Conservation (phyloP, 2,113 vertebrate species). For the Thymallus thymallus region DNA sequence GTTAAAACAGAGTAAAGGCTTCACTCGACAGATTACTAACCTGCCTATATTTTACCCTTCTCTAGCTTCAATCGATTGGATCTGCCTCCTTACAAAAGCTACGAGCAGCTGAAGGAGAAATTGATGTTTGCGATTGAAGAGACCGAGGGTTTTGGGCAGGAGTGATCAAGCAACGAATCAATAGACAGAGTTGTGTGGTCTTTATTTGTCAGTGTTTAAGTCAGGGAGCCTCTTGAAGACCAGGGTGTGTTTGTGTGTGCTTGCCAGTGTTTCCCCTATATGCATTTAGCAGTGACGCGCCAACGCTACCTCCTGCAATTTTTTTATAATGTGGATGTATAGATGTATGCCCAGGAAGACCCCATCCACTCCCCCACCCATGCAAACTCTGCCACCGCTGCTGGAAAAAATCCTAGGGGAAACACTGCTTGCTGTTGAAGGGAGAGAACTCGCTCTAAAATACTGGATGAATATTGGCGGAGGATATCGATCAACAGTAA, state of each 20-base stretch:
- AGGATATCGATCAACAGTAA: slow-evolving; percentile 13
- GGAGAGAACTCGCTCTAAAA: not conserved
- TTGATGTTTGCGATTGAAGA: slow-evolving; percentile 97
- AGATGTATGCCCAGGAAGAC: no score
- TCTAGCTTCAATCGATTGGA: slow-evolving; percentile 95
- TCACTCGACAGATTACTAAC: no score
- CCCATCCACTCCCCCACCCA: no score
- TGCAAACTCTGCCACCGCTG: no score
- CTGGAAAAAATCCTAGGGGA: no score
- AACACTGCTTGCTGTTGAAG: slow-evolving; percentile 15
- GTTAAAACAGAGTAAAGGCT: not conserved
- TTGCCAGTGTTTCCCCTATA: no score
- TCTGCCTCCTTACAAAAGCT: slow-evolving; percentile 96
- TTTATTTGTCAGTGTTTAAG: slow-evolving; percentile 38
- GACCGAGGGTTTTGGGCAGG: slow-evolving; percentile 98
- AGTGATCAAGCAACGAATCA: slow-evolving; percentile 62
- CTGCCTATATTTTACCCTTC: not conserved
- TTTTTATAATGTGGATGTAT: not conserved
- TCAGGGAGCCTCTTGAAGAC: slow-evolving; percentile 47
- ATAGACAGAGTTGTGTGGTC: slow-evolving; percentile 17
- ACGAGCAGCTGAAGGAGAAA: slow-evolving; percentile 97
- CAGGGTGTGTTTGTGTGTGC: slow-evolving; percentile 10
- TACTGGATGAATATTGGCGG: not conserved
- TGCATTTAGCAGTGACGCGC: no score
- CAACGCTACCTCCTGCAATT: no score